phyloP scores from a whole-genome alignment of 2,113 vertebrate species.

The Mystacornis crossleyi region DNA sequence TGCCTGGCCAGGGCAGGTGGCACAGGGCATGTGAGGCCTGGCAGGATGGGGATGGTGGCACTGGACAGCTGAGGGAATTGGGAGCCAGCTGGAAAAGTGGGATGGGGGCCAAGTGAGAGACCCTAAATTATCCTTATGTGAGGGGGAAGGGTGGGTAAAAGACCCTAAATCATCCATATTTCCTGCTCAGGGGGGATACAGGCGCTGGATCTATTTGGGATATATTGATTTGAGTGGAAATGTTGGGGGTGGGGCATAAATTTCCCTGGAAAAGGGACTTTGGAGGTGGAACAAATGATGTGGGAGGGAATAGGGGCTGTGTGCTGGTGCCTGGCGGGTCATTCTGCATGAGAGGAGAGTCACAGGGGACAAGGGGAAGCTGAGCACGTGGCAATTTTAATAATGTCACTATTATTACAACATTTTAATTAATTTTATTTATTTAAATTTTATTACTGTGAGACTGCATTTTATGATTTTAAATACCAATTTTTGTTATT shows the following conservation, averaged over 20 bases:
- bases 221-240: not conserved
- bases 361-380: not conserved
- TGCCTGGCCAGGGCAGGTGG: not conserved
- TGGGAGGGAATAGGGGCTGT: not conserved
- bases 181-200: not conserved
- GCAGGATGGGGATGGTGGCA: not conserved
- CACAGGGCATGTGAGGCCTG: not conserved
- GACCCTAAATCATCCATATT: not conserved
- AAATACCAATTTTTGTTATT: not conserved
- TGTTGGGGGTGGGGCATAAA: fast-evolving
- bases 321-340: not conserved
- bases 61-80: not conserved
- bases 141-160: not conserved
- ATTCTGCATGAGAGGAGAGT: not conserved
- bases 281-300: not conserved
- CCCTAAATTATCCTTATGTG: too few relatives aligned
- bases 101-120: too few relatives aligned
- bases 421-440: not conserved
- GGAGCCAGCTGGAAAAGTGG: not conserved
- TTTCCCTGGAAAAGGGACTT: not conserved
- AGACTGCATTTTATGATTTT: not conserved
- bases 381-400: not conserved
- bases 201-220: not conserved
- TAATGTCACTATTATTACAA: too few relatives aligned
- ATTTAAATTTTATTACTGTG: not conserved